Conservation (phyloP, 1,140 invertebrate genomes). For the Cydia amplana region DNA sequence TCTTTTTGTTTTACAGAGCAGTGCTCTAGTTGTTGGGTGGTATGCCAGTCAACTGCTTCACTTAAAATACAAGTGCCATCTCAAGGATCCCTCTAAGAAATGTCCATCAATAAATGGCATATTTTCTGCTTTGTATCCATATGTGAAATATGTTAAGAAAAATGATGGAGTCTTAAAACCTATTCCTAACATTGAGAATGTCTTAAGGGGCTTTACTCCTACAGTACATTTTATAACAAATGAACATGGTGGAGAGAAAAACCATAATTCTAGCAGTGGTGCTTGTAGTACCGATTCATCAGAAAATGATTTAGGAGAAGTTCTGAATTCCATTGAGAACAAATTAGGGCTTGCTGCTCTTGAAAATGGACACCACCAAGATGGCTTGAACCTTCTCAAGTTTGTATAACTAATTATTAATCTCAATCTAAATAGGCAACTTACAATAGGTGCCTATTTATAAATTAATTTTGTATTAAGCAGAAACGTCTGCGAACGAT, state of each 20-base stretch:
- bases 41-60: constrained; percentile 75
- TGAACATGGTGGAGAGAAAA: constrained; percentile 48
- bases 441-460: too few relatives aligned
- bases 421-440: neutral
- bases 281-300: constrained; percentile 44
- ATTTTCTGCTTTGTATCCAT: constrained; percentile 47
- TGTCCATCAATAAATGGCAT: constrained; percentile 43
- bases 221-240: constrained; percentile 65
- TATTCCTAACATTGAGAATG: constrained; percentile 45
- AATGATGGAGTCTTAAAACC: constrained; percentile 40
- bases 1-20: constrained; percentile 62
- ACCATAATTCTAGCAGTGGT: constrained; percentile 38
- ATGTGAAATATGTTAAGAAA: constrained; percentile 45
- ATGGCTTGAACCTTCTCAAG: constrained; percentile 74
- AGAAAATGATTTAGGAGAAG: constrained; percentile 63
- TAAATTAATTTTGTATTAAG: too few relatives aligned
- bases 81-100: constrained; percentile 40
- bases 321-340: constrained; percentile 77
- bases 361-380: constrained; percentile 71
- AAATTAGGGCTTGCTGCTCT: constrained; percentile 73
- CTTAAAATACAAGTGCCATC: constrained; percentile 59
- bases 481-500: too few relatives aligned
- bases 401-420: constrained; percentile 34
- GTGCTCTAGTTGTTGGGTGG: constrained; percentile 74
- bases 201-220: constrained; percentile 46